Base-by-base conservation (phyloP, 1,140 invertebrate species). In the Calliopsis andreniformis region DNA sequence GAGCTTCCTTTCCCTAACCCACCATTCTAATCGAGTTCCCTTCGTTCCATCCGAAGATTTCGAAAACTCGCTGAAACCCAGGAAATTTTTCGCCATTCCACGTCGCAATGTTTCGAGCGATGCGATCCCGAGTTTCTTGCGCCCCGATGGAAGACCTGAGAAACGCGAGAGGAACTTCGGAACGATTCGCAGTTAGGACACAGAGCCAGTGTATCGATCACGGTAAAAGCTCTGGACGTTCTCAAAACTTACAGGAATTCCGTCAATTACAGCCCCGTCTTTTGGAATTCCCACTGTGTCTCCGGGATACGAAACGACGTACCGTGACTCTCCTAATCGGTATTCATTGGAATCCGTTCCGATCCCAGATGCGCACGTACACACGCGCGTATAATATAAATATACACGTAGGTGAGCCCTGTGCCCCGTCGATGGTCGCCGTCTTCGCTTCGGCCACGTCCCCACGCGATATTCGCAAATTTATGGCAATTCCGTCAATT, bases 401-500 rank as follows among this genome's bases (percentile, higher is more conserved):
- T 8, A 2, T 4, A 23, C 47, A 10, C 30, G n/a, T 28, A 43
- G 47, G 76, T 69, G 18, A n/a, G 25, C 18, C 43, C 45, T 39
- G 53, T 63, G 45, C 47, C n/a, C 70, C 49, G 47, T 16, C 43
- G 12, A n/a, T 20, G 42, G 32, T 55, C 30, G n/a, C 30, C 78
- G 63, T 75, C 79, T 39, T 39, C 35, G 35, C 35, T 39, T n/a
- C n/a, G 35, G 4, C 35, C 35, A 39, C 63, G 69, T 59, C 51
- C 78, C 81, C 76, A 78, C 66, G 76, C 84, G 86, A 90, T 90
- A 89, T 90, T 91, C 88, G 87, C 84, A 90, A 91, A 91, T 91
- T 91, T 91, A 92, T 91, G 90, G 88, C 90, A 91, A 91, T 90
- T 89, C 89, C 87, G 88, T 89, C 90, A 91, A 91, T 92, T 91